Evolutionary conservation across 2,888 invertebrate species (phyloP).

Genomic region (Drosophila anomelani): DNA sequence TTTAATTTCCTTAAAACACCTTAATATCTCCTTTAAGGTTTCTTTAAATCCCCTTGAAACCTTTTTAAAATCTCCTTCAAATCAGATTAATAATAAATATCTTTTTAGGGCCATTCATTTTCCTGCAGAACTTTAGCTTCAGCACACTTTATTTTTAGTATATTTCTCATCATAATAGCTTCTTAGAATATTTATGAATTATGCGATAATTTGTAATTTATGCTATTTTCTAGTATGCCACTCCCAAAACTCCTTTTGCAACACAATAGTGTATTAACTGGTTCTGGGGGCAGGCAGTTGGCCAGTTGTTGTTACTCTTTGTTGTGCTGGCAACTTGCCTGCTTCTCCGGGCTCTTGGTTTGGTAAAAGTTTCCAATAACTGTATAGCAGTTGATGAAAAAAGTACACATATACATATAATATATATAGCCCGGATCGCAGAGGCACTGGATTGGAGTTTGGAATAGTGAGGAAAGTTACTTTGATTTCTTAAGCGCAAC

Average conservation of each 20-base stretch:
- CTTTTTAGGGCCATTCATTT: too few relatives aligned
- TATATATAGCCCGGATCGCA: background rate
- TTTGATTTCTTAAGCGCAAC: constrained; percentile 73
- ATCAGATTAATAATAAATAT: background rate
- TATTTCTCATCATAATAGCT: background rate
- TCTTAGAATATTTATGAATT: background rate
- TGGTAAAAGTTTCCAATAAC: constrained; percentile 71
- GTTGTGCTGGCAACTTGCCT: constrained; percentile 43
- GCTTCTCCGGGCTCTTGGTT: constrained; percentile 13
- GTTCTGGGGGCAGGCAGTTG: constrained; percentile 39
- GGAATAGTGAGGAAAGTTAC: constrained; percentile 62
- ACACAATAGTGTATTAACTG: constrained; percentile 54
- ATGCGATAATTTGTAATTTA: background rate
- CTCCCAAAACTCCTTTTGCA: too few relatives aligned
- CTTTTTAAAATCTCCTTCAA: background rate
- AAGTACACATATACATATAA: constrained; percentile 27
- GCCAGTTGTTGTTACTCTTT: constrained; percentile 24
- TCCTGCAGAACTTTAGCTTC: too few relatives aligned
- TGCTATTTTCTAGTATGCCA: background rate
- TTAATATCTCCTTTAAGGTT: background rate
- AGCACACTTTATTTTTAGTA: too few relatives aligned
- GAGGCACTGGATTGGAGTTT: constrained; percentile 14
- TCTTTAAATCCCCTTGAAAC: background rate
- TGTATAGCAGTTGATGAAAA: constrained; percentile 73
- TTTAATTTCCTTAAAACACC: background rate